Evolutionary conservation across 2,888 invertebrate genomes (phyloP).

Genomic region (Pedicia rivosa): DNA sequence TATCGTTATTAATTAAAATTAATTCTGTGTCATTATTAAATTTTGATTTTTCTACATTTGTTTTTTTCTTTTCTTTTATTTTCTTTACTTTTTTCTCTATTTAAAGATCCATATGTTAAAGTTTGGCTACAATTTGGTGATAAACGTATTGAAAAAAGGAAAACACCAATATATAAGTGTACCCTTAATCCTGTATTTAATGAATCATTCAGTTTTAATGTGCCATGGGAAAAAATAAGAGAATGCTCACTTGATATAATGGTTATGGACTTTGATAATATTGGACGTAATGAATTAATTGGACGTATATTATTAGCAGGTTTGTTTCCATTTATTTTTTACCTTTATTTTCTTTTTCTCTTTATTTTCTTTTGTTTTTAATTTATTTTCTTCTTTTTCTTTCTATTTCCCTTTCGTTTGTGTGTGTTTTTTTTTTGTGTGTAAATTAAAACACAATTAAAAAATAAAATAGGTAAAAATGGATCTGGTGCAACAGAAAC

Average conservation of each 20-base stretch:
- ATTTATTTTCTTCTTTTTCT: too few species aligned
- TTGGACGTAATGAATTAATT: conserved; percentile 83
- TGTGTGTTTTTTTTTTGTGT: too few species aligned
- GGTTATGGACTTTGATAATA: conserved; percentile 97
- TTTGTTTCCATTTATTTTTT: too few species aligned
- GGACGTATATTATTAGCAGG: conserved; percentile 87
- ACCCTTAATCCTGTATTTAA: conserved; percentile 92
- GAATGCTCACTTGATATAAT: conserved; percentile 87
- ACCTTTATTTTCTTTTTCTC: too few species aligned
- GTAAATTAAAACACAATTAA: too few species aligned
- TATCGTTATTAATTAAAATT: too few species aligned
- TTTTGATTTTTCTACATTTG: too few species aligned
- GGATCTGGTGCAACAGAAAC: conserved; percentile 91
- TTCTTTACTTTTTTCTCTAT: not conserved
- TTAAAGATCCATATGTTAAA: conserved; percentile 94
- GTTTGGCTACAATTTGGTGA: conserved; percentile 94
- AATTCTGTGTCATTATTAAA: too few species aligned
- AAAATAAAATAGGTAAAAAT: conserved; percentile 84
- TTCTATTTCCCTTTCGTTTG: too few species aligned
- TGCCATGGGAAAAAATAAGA: conserved; percentile 92
- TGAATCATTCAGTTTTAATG: conserved; percentile 89
- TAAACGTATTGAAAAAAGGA: conserved; percentile 87
- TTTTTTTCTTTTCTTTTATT: not conserved
- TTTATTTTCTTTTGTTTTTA: too few species aligned
- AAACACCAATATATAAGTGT: conserved; percentile 88